Percentiles rank a stretch among this genome's conserved stretches.
Evolutionary conservation across 2,888 invertebrate genomes (phyloP).

Genomic region (Drosophila leonis): DNA sequence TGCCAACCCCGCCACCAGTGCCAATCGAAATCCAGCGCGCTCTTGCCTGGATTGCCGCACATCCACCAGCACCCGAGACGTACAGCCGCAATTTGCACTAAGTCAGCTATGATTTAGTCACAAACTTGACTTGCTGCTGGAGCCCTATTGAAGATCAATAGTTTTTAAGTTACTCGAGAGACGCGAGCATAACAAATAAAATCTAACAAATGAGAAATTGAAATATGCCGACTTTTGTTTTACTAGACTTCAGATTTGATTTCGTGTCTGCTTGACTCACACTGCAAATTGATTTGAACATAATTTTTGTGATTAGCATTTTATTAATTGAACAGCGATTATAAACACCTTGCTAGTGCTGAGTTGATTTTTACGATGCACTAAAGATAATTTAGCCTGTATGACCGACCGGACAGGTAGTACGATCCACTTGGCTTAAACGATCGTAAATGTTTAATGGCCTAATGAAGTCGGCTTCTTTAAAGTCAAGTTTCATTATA

Average conservation of each 20-base stretch:
- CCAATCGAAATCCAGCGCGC: conserved; percentile 59
- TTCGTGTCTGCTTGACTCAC: neutral
- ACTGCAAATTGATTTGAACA: neutral
- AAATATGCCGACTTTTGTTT: neutral
- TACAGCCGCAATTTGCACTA: conserved; percentile 6
- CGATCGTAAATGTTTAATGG: neutral
- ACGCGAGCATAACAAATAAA: conserved; percentile 32
- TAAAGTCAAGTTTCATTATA: neutral
- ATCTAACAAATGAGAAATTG: conserved; percentile 13
- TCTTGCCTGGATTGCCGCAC: conserved; percentile 60
- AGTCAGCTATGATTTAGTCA: neutral
- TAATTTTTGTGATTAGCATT: neutral
- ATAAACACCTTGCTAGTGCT: neutral
- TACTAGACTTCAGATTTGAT: neutral
- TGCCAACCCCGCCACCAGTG: conserved; percentile 71
- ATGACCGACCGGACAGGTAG: neutral
- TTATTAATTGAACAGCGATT: neutral
- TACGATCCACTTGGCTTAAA: neutral
- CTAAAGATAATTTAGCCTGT: neutral
- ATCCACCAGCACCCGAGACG: conserved; percentile 50
- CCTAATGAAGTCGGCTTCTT: neutral
- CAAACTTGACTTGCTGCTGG: conserved; percentile 13
- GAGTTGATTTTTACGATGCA: neutral
- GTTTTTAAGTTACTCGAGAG: conserved; percentile 18
- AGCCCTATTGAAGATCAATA: conserved; percentile 4